phyloP scores from a whole-genome alignment of 30 jellyfish, hydroid and myxozoan species.

The Phacellophora camtschatica region DNA sequence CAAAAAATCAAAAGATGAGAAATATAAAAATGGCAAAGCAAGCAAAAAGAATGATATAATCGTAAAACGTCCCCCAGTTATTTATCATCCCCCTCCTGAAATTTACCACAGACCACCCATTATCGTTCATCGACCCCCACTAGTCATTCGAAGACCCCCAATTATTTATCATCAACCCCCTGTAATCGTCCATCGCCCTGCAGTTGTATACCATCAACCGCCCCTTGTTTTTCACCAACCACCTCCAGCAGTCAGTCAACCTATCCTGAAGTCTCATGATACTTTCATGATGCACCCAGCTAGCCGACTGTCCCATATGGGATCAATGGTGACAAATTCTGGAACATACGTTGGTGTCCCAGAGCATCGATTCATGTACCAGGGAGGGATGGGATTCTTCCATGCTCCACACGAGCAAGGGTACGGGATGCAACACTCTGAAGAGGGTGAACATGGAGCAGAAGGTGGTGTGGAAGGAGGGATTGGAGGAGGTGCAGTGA shows the following conservation, averaged over 20 bases:
- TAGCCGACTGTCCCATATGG: slow-evolving; percentile 93
- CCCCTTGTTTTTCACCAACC: slow-evolving; percentile 98
- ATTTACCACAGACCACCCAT: slow-evolving; percentile 98
- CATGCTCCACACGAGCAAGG: slow-evolving; percentile 89
- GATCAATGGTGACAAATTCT: slow-evolving; percentile 98
- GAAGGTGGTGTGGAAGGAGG: slow-evolving; percentile 52
- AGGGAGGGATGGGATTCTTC: slow-evolving; percentile 99
- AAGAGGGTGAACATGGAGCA: slow-evolving; percentile 38
- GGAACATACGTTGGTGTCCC: slow-evolving; percentile 99
- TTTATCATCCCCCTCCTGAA: slow-evolving; percentile 99
- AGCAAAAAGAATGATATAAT: slow-evolving; percentile 93
- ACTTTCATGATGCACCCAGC: slow-evolving; percentile 99
- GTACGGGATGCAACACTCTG: slow-evolving; percentile 29
- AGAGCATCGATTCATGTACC: slow-evolving; percentile 98
- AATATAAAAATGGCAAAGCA: slow-evolving; percentile 63
- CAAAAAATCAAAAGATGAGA: slow-evolving; percentile 48
- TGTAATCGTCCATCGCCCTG: slow-evolving; percentile 98
- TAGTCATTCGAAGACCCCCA: slow-evolving; percentile 97
- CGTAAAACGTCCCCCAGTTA: slow-evolving; percentile 98
- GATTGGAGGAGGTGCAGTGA: slow-evolving; percentile 49
- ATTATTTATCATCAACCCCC: slow-evolving; percentile 99
- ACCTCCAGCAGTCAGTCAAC: slow-evolving; percentile 99
- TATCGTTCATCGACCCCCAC: slow-evolving; percentile 98
- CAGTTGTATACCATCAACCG: slow-evolving; percentile 99
- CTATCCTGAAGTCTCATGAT: slow-evolving; percentile 95